Base-by-base conservation (phyloP, 2,888 invertebrate genomes). In the Megalurothrips usitatus region DNA sequence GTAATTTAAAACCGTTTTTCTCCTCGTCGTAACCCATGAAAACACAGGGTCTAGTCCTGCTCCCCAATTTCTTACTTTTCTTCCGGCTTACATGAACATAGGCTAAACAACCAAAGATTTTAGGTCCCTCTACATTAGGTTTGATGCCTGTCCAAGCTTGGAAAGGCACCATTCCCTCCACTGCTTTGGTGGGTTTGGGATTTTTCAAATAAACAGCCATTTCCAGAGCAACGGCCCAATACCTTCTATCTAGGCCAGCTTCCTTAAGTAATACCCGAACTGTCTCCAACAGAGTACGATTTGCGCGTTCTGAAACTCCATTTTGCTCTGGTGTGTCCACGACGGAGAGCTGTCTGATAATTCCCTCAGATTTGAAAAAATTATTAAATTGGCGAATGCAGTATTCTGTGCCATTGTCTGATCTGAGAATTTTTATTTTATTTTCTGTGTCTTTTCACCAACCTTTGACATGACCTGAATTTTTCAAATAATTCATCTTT, bases 401-500 rank as follows among this genome's bases (percentile, higher is more conserved):
- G 79, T 82, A 84, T 81, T 84, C 84, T 19, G 82, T 82, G 10
- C 85, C 84, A 82, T 85, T 84, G 80, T 86, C 86, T 26, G 83
- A 82, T 78, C 85, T 78, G 0, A 85, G 78, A 26, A 81, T 80
- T 82, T 86, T 86, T 6, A 86, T 85, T 82, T 83, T 84, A 9
- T 26, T 80, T 43, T 82, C 81, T 83, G 81, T 86, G 85, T 81
- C 85, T 86, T 83, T 85, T 85, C 23, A 84, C 85, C 49, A 84
- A 23, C 19, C 23, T 26, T 82, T 85, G 85, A 80, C 85, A 86
- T 19, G 85, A 82, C 81, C 84, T 83, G 80, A 85, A 85, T 43
- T 68, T 47, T 79, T 83, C 79, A 49, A 84, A 82, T 10, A 83
- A 84, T 81, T 87, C 84, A 83, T 82, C 82, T 82, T 85, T 86